Conservation (phyloP, 2,888 invertebrate species). For the Chromoteleia sp. region DNA sequence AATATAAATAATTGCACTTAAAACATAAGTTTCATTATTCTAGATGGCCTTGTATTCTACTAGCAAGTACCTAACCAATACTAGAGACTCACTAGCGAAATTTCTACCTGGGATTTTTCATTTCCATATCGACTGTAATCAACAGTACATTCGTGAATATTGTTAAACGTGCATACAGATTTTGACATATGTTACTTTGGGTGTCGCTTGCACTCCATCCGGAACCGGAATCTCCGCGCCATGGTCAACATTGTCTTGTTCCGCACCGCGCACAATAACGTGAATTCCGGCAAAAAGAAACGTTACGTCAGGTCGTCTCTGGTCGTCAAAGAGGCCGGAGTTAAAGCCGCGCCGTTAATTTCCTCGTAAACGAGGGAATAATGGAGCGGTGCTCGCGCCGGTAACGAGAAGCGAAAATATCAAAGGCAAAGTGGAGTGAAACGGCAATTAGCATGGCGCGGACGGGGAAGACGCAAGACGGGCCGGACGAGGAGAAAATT, state of each 20-base stretch:
- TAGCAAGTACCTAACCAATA: too few species aligned
- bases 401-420: constrained; percentile 70
- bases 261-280: constrained; percentile 12
- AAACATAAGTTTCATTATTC: too few species aligned
- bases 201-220: too few species aligned
- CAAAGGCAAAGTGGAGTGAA: constrained; percentile 67
- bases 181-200: too few species aligned
- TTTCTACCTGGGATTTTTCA: too few species aligned
- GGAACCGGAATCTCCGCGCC: constrained; percentile 9
- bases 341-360: constrained; percentile 63
- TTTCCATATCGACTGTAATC: too few species aligned
- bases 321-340: constrained; percentile 56
- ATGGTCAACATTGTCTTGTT: constrained; percentile 43
- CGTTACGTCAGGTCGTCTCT: constrained; percentile 48
- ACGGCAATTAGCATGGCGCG: constrained; percentile 65
- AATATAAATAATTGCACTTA: too few species aligned
- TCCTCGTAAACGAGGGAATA: constrained; percentile 70
- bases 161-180: too few species aligned
- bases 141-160: too few species aligned
- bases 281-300: constrained; percentile 48
- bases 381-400: constrained; percentile 61
- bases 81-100: too few species aligned
- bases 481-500: constrained; percentile 72
- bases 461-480: constrained; percentile 46
- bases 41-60: too few species aligned